Base-by-base conservation (phyloP, 2,888 invertebrate species). In the Tipula lateralis region DNA sequence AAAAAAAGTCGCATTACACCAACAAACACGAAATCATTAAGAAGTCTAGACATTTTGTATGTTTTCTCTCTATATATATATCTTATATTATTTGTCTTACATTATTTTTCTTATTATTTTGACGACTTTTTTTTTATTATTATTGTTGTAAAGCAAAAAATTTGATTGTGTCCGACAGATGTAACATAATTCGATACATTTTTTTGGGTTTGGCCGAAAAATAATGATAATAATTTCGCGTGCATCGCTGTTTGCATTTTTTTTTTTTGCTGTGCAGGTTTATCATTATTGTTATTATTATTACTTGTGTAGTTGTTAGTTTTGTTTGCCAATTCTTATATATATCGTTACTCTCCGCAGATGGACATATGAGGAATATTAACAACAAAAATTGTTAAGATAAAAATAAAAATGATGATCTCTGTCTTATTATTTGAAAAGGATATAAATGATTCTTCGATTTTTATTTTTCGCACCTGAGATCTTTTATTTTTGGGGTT, bases 11-110 rank as follows among this genome's bases (percentile, higher is more conserved):
- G 24, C 36, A n/a, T 12, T 32, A 82, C 32, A 32, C 9, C 83
- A 83, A 83, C 83, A 83, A 83, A 19, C 5, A 81, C 84, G 84
- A 85, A 86, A 86, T 86, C 86, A 85, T 86, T 86, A 86, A 86
- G 85, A 85, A 86, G 86, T 86, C 86, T 86, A 86, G 86, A 86
- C 86, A 84, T 83, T 30, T 83, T 30, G 30, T 83, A 34, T 83
- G 30, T 83, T 24, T 36, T 36, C 32, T 32, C 32, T 32, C 32
- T 32, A 32, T 32, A 32, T 32, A 6, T 32, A 6, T 36, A 36
- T 36, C 19, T 36, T 36, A 12, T 36, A 9, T 83, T 83, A 83
- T 83, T 83, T 34, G 82, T 30, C 82, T 82, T 82, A 82, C 82
- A 82, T n/a, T 83, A 24, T 36, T 83, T 83, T 34, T 83, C 19